phyloP scores from a whole-genome alignment of 2,888 invertebrate species.

The Panorpa germanica region DNA sequence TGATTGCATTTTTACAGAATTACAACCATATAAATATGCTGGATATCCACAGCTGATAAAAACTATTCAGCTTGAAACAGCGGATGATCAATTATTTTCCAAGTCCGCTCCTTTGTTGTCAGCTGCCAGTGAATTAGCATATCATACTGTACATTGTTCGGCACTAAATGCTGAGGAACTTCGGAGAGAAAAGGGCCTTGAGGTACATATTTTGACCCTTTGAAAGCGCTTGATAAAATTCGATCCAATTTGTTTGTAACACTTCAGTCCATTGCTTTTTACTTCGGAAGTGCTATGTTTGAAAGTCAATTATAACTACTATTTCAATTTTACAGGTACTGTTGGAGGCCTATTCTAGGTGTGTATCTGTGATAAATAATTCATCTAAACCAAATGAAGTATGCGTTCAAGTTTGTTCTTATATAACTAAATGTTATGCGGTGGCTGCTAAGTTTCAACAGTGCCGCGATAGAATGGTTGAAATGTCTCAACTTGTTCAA shows the following conservation, averaged over 20 bases:
- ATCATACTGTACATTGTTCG: conserved; percentile 91
- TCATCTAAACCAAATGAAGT: conserved; percentile 61
- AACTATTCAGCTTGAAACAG: conserved; percentile 85
- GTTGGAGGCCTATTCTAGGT: conserved; percentile 81
- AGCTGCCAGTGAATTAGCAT: conserved; percentile 86
- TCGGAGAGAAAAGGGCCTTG: conserved; percentile 80
- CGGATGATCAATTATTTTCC: conserved; percentile 82
- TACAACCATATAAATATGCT: conserved; percentile 95
- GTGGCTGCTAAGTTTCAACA: conserved; percentile 87
- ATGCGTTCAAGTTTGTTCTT: conserved; percentile 77
- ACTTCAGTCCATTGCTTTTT: neutral
- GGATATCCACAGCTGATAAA: conserved; percentile 95
- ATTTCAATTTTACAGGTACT: conserved; percentile 33
- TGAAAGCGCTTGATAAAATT: neutral
- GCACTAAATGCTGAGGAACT: conserved; percentile 96
- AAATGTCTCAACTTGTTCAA: conserved; percentile 67
- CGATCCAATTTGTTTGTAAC: neutral
- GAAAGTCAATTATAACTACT: neutral
- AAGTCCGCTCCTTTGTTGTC: conserved; percentile 66
- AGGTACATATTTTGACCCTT: conserved; percentile 26
- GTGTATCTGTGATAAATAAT: conserved; percentile 73
- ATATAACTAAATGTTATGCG: conserved; percentile 84
- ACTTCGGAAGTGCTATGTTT: neutral
- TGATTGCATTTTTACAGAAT: conserved; percentile 30
- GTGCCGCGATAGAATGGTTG: conserved; percentile 74